Percentiles rank a stretch among this genome's conserved stretches.
phyloP scores from a whole-genome alignment of 2,113 vertebrate genomes.

The Erpornis zantholeuca region DNA sequence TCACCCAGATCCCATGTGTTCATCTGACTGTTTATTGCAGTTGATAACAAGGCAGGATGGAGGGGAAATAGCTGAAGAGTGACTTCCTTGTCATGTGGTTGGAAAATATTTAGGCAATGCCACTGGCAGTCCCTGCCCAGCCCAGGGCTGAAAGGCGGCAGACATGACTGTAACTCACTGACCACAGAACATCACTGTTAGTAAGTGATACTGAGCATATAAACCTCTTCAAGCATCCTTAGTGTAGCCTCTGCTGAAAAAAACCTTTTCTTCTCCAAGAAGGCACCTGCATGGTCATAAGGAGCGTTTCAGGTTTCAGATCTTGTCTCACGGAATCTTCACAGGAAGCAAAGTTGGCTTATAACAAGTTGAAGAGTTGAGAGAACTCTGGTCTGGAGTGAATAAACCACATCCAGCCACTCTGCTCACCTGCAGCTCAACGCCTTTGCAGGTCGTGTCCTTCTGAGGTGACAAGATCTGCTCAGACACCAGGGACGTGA shows the following conservation, averaged over 20 bases:
- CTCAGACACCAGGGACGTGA: neutral
- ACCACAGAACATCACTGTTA: neutral
- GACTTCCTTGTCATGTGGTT: neutral
- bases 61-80: neutral
- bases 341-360: neutral
- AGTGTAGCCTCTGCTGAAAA: neutral
- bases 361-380: neutral
- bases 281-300: neutral
- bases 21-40: neutral
- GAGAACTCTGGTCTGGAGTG: neutral
- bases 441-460: accelerated
- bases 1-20: neutral
- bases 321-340: neutral
- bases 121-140: neutral
- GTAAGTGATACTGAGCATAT: neutral
- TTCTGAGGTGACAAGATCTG: neutral
- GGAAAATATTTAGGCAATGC: neutral
- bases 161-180: neutral
- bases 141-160: neutral
- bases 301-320: neutral
- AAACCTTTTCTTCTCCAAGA: neutral
- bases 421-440: neutral
- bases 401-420: neutral
- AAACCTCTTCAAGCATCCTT: neutral
- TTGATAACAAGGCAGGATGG: neutral